Evolutionary conservation across 2,797 vertebrate species (phyloP).

Genomic region (Gobio occitaniae): DNA sequence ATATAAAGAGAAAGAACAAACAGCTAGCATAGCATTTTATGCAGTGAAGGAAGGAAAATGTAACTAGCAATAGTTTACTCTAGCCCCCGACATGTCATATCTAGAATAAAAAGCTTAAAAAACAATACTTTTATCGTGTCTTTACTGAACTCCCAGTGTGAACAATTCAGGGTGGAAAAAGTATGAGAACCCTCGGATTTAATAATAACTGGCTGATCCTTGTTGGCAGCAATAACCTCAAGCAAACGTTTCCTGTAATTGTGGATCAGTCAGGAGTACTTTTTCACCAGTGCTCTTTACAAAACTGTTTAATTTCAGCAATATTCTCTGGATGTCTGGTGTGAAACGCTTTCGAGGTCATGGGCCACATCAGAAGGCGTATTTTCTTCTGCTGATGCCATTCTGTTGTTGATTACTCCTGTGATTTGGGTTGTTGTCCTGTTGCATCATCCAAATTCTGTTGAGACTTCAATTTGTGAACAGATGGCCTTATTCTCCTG

Average conservation of each 20-base stretch:
- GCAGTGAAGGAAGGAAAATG: not conserved
- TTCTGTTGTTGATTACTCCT: constrained; percentile 30
- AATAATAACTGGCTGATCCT: constrained; percentile 26
- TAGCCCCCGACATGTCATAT: not conserved
- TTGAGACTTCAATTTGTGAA: not conserved
- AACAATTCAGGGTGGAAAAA: not conserved
- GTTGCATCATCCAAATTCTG: constrained; percentile 23
- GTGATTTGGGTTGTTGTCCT: constrained; percentile 3
- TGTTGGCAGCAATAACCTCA: constrained; percentile 1
- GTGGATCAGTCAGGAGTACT: not conserved
- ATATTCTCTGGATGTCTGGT: constrained; percentile 13
- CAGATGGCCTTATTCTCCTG: constrained; percentile 17
- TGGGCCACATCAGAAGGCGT: constrained; percentile 4
- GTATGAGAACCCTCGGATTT: constrained; percentile 11
- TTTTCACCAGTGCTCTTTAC: constrained; percentile 1
- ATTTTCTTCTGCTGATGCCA: constrained; percentile 24
- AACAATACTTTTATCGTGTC: not conserved
- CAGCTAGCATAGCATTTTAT: constrained; percentile 32
- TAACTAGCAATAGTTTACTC: constrained; percentile 3
- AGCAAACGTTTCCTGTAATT: constrained; percentile 18
- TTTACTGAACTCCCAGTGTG: not conserved
- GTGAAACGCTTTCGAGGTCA: not conserved
- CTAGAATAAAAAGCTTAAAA: not conserved
- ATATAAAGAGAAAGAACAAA: constrained; percentile 69
- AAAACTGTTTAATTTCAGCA: constrained; percentile 8